These are phyloP conservation scores for Spatulosminthurus flaviceps DNA, from an alignment of 2,888 invertebrate genomes.

Conservation along the genomic window DNA sequence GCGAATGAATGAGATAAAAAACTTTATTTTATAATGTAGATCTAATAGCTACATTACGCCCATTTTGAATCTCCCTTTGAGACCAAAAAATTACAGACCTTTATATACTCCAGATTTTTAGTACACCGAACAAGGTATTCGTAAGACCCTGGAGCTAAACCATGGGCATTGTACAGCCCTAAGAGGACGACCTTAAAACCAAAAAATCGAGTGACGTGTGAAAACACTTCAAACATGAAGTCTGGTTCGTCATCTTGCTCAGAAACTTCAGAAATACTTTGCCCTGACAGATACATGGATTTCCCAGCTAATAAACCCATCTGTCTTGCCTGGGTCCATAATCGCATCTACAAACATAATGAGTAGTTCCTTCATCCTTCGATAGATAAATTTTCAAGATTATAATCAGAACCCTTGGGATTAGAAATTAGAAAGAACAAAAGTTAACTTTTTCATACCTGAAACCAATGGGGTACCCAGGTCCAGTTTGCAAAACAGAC, in stretches of 20 bases:
- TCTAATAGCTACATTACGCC: no score
- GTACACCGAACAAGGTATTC: conserved; percentile 87
- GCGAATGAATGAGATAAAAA: no score
- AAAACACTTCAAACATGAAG: conserved; percentile 97
- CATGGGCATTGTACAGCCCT: conserved; percentile 93
- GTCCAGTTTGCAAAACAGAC: conserved; percentile 85
- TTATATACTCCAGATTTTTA: conserved; percentile 75
- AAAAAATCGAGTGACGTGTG: conserved; percentile 95
- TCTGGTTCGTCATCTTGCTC: conserved; percentile 66
- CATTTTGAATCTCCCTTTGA: no score
- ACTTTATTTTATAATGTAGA: no score
- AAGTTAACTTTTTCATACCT: conserved; percentile 64
- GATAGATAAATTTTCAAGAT: no score
- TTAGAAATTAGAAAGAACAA: no score
- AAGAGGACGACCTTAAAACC: conserved; percentile 91
- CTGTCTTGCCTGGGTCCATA: conserved; percentile 98
- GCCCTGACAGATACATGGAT: conserved; percentile 78
- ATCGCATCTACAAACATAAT: conserved; percentile 76
- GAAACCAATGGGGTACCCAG: conserved; percentile 82
- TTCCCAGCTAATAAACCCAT: conserved; percentile 96
- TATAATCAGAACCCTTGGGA: no score
- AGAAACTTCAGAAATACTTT: conserved; percentile 67
- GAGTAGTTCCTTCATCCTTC: no score
- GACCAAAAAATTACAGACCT: conserved; percentile 67
- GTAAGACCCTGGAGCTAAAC: conserved; percentile 68